A percentile compares a stretch with the other conserved stretches of the same genome.
Conservation (phyloP, 2,888 invertebrate genomes). For the Tipula lateralis region DNA sequence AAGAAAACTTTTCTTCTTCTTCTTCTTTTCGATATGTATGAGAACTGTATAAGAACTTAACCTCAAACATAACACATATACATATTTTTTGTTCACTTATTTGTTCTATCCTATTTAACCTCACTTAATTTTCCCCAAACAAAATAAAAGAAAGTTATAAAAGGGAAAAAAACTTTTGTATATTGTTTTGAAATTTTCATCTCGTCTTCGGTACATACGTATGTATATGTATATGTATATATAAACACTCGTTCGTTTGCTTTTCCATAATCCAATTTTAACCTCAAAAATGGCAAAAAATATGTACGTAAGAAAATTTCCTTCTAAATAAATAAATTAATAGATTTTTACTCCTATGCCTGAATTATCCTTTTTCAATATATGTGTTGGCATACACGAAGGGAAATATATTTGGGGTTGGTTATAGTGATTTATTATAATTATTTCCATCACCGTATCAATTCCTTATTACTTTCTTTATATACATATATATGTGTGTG, state of each 20-base stretch:
- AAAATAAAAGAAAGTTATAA: neutral
- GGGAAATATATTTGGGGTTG: neutral
- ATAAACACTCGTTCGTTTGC: neutral
- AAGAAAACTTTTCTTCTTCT: neutral
- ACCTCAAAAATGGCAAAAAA: conserved; percentile 13
- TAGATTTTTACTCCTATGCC: neutral
- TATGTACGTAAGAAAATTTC: neutral
- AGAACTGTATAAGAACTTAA: neutral
- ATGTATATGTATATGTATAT: neutral
- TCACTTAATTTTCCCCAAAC: conserved; percentile 19
- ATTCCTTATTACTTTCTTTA: neutral
- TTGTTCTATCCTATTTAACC: conserved; percentile 19
- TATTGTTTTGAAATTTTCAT: conserved; percentile 13
- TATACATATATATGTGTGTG: neutral
- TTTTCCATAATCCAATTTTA: conserved; percentile 19
- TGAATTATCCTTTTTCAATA: conserved; percentile 24
- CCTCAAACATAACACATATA: conserved; percentile 5
- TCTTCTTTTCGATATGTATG: neutral
- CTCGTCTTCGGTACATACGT: neutral
- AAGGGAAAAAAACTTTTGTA: conserved; percentile 7
- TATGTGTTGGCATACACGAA: neutral
- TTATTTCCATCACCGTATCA: neutral
- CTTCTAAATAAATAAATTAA: conserved; percentile 19
- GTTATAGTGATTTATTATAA: neutral
- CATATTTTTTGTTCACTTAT: neutral